phyloP scores from a whole-genome alignment of 2,797 vertebrate species.

The Pitangus sulphuratus region DNA sequence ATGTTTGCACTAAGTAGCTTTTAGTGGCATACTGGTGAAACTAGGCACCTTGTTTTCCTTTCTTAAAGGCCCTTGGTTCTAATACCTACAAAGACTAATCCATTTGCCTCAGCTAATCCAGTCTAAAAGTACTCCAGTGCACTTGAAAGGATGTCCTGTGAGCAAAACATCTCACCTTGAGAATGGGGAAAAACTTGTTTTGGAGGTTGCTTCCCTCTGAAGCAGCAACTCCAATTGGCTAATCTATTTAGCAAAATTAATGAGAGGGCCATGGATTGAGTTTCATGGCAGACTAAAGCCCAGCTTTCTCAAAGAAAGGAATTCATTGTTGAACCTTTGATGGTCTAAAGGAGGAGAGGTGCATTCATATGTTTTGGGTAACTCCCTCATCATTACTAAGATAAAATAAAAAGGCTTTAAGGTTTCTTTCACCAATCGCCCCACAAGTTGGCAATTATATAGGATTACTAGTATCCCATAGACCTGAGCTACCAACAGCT shows the following conservation, averaged over 20 bases:
- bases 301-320: constrained; percentile 70
- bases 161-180: constrained; percentile 76
- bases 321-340: constrained; percentile 74
- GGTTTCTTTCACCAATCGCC: constrained; percentile 57
- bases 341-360: constrained; percentile 60
- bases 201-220: constrained; percentile 66
- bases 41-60: constrained; percentile 75
- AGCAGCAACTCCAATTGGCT: constrained; percentile 66
- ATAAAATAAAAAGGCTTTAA: constrained; percentile 69
- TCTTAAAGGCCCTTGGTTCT: constrained; percentile 72
- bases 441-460: constrained; percentile 71
- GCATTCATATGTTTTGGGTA: constrained; percentile 71
- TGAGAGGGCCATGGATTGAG: constrained; percentile 72
- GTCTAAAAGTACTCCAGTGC: constrained; percentile 72
- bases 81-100: constrained; percentile 78
- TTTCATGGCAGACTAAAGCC: constrained; percentile 75
- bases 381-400: constrained; percentile 66
- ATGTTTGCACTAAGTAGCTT: constrained; percentile 80
- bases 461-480: constrained; percentile 69
- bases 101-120: constrained; percentile 75
- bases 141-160: constrained; percentile 75
- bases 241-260: constrained; percentile 78
- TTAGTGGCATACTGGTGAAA: constrained; percentile 74
- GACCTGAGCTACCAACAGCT: constrained; percentile 54
- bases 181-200: constrained; percentile 70